Evolutionary conservation across 2,113 vertebrate species (phyloP).

Genomic region (Conger conger): DNA sequence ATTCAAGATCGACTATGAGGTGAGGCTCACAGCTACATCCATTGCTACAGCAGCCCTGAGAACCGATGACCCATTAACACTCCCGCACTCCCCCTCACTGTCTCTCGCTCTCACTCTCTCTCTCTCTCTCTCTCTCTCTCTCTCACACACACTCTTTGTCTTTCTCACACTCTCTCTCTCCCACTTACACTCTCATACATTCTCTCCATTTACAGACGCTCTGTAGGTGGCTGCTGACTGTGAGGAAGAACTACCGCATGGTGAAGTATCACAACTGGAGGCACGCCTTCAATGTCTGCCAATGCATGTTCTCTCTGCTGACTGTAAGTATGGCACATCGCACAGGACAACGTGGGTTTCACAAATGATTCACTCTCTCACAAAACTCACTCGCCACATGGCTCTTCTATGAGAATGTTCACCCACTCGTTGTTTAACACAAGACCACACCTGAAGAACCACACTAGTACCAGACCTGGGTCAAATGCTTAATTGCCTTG

Average conservation of each 20-base stretch:
- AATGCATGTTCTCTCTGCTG: constrained; percentile 97
- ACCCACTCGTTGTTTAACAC: background rate
- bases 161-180: background rate
- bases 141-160: background rate
- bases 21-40: constrained; percentile 53
- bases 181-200: background rate
- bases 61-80: background rate
- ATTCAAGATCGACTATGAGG: constrained; percentile 99
- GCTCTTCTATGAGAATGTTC: background rate
- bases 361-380: background rate
- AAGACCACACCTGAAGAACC: background rate
- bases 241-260: constrained; percentile 98
- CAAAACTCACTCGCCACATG: background rate
- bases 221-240: constrained; percentile 97
- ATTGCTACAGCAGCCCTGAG: background rate
- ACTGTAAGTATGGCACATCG: constrained; percentile 77
- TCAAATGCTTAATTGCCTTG: too few species aligned
- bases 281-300: constrained; percentile 97
- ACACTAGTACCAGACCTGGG: too few species aligned
- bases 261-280: constrained; percentile 99
- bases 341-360: background rate
- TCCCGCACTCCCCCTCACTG: background rate
- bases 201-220: constrained; percentile 75
- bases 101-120: background rate
- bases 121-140: background rate